These are phyloP conservation scores for Drosophila histrio DNA, from an alignment of 2,888 invertebrate genomes.

Conservation along the genomic window DNA sequence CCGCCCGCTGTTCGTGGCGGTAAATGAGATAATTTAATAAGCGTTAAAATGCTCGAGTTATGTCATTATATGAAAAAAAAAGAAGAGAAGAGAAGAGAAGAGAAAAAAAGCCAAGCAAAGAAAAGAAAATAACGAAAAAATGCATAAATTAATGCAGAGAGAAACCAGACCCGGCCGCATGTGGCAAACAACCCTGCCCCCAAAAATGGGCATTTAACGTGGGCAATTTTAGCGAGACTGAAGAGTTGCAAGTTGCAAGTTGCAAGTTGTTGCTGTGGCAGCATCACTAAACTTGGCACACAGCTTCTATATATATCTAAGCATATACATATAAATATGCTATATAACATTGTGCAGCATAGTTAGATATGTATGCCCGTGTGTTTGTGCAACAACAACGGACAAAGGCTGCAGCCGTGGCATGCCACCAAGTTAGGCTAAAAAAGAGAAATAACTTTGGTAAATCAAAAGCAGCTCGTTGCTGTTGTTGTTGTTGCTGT, in stretches of 20 bases:
- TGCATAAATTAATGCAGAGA: slow-evolving; percentile 71
- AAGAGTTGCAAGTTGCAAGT: slow-evolving; percentile 29
- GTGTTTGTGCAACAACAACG: slow-evolving; percentile 24
- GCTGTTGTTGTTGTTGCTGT: slow-evolving; percentile 39
- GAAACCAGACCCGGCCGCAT: slow-evolving; percentile 1
- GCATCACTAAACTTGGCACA: slow-evolving; percentile 39
- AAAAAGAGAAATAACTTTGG: slow-evolving; percentile 65
- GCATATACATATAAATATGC: not conserved
- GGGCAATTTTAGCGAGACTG: slow-evolving; percentile 19
- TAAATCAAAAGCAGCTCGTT: slow-evolving; percentile 54
- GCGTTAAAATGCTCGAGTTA: slow-evolving; percentile 84
- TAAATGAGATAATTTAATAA: slow-evolving; percentile 84
- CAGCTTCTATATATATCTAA: slow-evolving; percentile 6
- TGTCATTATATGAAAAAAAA: slow-evolving; percentile 80
- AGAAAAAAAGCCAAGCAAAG: not conserved
- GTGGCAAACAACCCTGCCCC: slow-evolving; percentile 32
- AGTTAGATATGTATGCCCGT: slow-evolving; percentile 7
- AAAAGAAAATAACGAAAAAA: slow-evolving; percentile 57
- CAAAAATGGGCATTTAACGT: slow-evolving; percentile 81
- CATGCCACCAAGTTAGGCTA: slow-evolving; percentile 67
- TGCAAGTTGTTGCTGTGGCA: slow-evolving; percentile 37
- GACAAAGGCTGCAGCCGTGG: slow-evolving; percentile 46
- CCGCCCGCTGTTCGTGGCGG: slow-evolving; percentile 76
- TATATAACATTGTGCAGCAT: slow-evolving; percentile 1
- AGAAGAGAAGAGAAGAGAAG: not conserved